Evolutionary conservation across 2,113 vertebrate species (phyloP), one percentile per base, ranked within the genome.

Genomic region (Cynoglossus semilaevis): DNA sequence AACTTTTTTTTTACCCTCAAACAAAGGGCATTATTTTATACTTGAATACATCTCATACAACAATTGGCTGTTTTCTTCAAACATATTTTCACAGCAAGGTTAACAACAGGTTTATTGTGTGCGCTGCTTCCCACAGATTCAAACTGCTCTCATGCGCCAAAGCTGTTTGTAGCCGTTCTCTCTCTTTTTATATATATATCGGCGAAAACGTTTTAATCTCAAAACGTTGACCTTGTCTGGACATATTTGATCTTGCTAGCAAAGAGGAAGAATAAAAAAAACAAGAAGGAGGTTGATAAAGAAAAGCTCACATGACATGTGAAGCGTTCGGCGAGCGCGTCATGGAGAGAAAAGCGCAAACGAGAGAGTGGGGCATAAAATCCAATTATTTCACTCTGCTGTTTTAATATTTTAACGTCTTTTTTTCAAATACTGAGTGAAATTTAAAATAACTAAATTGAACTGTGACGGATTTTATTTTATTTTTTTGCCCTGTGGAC

Each of bases 11-110:
- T 92, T 92, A 88, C 90, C 84, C 79, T 83, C 93, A 94, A 96
- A 96, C 96, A 96, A 96, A 98, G 94, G 95, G 95, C 94, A 97
- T 98, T 98, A 98, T 98, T 98, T 98, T 96, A 96, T 96, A 96
- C 95, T 96, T 98, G 96, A 98, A 98, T 98, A 96, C 94, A 93
- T 97, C 93, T 96, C 95, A 93, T 96, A 94, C 95, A 96, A 97
- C 95, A 94, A 98, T 98, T 94, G 96, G 93, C 94, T 94, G 92
- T 96, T 95, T 98, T 95, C 93, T 93, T 94, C 94, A 96, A 97
- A 97, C 95, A 98, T 95, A 96, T 97, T 95, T 98, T 94, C 94
- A 93, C 95, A 94, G 94, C 92, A 94, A 96, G 94, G 93, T 96
- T 92, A 91, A 92, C 91, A 91, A 91, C 91, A 90, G 90, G 84